phyloP scores from a whole-genome alignment of 2,797 vertebrate species.

The Uromys caudimaculatus region DNA sequence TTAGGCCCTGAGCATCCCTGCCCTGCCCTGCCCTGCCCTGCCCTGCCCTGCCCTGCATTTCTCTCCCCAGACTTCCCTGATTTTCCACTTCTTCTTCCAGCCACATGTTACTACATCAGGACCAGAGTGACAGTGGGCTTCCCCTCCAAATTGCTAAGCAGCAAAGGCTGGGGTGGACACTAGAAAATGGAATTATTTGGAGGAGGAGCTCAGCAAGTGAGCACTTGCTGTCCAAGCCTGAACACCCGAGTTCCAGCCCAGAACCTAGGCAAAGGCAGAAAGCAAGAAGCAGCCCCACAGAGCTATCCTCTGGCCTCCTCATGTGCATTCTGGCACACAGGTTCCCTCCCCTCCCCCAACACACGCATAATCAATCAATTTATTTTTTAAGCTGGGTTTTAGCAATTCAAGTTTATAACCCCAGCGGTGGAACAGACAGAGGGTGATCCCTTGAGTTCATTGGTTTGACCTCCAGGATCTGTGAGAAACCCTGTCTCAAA shows the following conservation, averaged over 20 bases:
- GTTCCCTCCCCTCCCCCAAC: not conserved
- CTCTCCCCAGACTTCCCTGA: not conserved
- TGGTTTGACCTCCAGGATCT: not conserved
- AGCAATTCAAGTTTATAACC: not conserved
- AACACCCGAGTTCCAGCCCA: not conserved
- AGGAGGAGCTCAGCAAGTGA: not conserved
- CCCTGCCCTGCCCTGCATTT: not conserved
- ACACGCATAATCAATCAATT: not conserved
- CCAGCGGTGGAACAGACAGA: not conserved
- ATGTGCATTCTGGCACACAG: not conserved
- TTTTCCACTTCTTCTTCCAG: not conserved
- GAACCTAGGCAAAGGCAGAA: not conserved
- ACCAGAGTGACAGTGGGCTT: too few species aligned
- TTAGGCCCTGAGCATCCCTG: fast-evolving
- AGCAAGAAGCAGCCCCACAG: not conserved
- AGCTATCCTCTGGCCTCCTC: not conserved
- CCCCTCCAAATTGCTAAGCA: not conserved
- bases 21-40: not conserved
- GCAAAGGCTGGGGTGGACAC: not conserved
- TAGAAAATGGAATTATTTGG: not conserved
- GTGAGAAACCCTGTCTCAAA: not conserved
- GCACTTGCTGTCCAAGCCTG: not conserved
- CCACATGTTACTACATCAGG: not conserved
- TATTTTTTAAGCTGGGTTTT: not conserved
- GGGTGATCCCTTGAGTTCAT: not conserved